These are phyloP conservation scores for Alviniconcha strummeri DNA, from an alignment of 2,888 invertebrate species.

Conservation along the genomic window DNA sequence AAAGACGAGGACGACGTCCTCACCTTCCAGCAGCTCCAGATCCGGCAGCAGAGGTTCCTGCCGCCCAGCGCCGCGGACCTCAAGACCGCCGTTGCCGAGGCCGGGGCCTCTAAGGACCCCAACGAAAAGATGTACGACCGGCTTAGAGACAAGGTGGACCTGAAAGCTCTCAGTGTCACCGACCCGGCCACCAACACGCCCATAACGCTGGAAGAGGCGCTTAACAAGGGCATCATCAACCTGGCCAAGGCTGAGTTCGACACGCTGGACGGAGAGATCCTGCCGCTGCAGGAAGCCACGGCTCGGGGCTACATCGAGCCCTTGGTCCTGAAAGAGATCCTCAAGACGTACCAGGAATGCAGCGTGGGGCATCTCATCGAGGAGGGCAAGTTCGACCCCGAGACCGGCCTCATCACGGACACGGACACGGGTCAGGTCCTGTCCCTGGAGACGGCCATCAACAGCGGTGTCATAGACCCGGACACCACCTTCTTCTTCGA, in stretches of 20 bases:
- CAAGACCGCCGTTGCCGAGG: slow-evolving; percentile 48
- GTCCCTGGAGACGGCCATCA: slow-evolving; percentile 71
- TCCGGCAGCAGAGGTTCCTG: slow-evolving; percentile 59
- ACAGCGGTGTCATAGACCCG: slow-evolving; percentile 60
- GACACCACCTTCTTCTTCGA: slow-evolving; percentile 63
- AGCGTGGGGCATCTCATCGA: slow-evolving; percentile 61
- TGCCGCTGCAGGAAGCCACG: slow-evolving; percentile 63
- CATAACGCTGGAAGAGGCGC: slow-evolving; percentile 65
- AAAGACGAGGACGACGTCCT: slow-evolving; percentile 53
- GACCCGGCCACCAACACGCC: slow-evolving; percentile 56
- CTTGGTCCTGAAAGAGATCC: slow-evolving; percentile 56
- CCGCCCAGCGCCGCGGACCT: slow-evolving; percentile 50
- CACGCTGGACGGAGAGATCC: slow-evolving; percentile 52
- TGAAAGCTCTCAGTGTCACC: slow-evolving; percentile 40
- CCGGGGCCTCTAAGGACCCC: slow-evolving; percentile 44
- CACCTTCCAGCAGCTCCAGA: slow-evolving; percentile 62
- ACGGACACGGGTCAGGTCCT: slow-evolving; percentile 71
- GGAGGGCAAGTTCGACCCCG: slow-evolving; percentile 74
- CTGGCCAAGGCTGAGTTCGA: slow-evolving; percentile 59
- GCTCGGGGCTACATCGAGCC: slow-evolving; percentile 61
- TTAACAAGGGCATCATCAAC: slow-evolving; percentile 61
- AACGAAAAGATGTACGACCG: slow-evolving; percentile 57
- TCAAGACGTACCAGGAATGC: slow-evolving; percentile 60
- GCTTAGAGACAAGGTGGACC: slow-evolving; percentile 57
- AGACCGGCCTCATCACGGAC: slow-evolving; percentile 74